Conservation (phyloP, 1,140 invertebrate species). For the Drosophila triauraria region DNA sequence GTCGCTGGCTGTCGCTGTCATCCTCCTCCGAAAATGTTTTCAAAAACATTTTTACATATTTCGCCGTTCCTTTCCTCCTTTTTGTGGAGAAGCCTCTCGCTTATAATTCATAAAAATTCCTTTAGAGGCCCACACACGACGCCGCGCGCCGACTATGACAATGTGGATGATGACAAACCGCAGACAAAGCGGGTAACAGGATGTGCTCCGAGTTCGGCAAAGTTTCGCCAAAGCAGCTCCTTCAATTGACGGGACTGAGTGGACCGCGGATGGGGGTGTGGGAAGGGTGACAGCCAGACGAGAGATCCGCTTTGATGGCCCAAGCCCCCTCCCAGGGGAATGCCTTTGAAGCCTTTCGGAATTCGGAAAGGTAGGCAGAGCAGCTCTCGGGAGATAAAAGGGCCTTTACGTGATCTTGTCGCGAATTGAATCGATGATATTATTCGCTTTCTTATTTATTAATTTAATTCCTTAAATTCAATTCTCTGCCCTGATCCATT, state of each 20-base stretch:
- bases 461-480: too few species aligned
- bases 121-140: conserved; percentile 59
- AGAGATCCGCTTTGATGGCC: conserved; percentile 39
- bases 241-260: conserved; percentile 41
- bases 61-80: conserved; percentile 3
- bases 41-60: conserved; percentile 74
- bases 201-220: conserved; percentile 34
- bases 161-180: conserved; percentile 60
- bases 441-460: too few species aligned
- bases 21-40: conserved; percentile 53
- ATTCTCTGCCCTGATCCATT: background rate
- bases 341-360: conserved; percentile 21
- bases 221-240: conserved; percentile 26
- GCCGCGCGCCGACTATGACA: conserved; percentile 20
- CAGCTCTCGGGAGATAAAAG: background rate
- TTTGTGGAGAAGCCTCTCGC: conserved; percentile 45
- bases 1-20: conserved; percentile 66
- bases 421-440: background rate
- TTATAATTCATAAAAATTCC: conserved; percentile 81
- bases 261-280: background rate
- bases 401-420: conserved; percentile 10
- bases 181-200: conserved; percentile 72
- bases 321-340: conserved; percentile 1
- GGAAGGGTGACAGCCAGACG: conserved; percentile 15
- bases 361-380: conserved; percentile 6